Evolutionary conservation across 2,113 vertebrate genomes (phyloP).

Genomic region (Eublepharis macularius): DNA sequence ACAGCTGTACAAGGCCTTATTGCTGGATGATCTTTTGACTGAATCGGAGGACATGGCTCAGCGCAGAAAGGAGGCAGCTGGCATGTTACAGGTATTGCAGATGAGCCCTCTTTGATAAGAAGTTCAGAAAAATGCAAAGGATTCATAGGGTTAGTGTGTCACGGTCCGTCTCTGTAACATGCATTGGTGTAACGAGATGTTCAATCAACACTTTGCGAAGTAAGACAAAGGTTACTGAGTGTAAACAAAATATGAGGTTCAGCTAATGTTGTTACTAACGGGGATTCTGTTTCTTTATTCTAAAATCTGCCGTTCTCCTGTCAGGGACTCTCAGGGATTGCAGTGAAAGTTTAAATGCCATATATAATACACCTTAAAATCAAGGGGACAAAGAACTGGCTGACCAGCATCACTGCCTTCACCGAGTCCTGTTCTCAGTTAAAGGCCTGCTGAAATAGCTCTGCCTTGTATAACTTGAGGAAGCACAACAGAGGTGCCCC

Average conservation of each 20-base stretch:
- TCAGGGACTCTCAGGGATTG: too few species aligned
- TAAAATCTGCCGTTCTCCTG: too few species aligned
- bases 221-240: not conserved
- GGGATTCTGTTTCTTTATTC: too few species aligned
- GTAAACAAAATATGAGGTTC: not conserved
- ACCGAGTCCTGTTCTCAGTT: too few species aligned
- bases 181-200: not conserved
- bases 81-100: conserved; percentile 92
- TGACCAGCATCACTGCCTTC: too few species aligned
- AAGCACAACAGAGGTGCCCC: too few species aligned
- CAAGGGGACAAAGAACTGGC: too few species aligned
- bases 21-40: conserved; percentile 93
- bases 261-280: too few species aligned
- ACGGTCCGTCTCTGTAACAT: not conserved
- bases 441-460: too few species aligned
- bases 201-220: not conserved
- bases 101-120: not conserved
- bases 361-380: too few species aligned
- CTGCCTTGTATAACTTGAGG: too few species aligned
- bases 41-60: conserved; percentile 99
- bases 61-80: conserved; percentile 93
- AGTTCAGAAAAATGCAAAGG: not conserved
- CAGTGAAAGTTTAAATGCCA: too few species aligned
- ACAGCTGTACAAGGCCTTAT: conserved; percentile 90
- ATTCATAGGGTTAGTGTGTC: not conserved